Base-by-base conservation (phyloP, 2,797 vertebrate species). In the Fringilla coelebs region DNA sequence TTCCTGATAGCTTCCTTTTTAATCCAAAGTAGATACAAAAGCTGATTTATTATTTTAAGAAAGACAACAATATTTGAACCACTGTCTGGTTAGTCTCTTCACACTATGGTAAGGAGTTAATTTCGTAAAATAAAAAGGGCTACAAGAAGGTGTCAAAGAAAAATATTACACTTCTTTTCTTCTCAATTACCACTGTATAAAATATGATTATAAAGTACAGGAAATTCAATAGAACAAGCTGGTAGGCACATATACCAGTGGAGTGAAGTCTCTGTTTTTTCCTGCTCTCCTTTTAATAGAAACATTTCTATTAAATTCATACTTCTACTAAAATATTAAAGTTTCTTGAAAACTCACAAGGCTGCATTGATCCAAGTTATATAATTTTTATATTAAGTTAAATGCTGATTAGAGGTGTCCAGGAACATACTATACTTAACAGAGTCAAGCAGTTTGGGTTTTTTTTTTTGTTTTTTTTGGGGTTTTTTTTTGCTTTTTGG, bases 281-380 rank as follows among this genome's bases (percentile, higher is more conserved):
- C 79, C 94, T 76, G 11, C 19, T 84, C 22, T 91, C 46, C 36
- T 85, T 91, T 91, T 93, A 93, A 93, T 88, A 78, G 83, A 95
- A 96, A 84, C 43, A 60, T 49, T 94, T 88, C 77, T 94, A 90
- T 95, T 95, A 89, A 95, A 89, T 36, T 74, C 88, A 77, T 95
- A 88, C 82, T 91, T 96, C 79, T 85, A 77, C 46, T 75, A 81
- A 93, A 94, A 76, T 81, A 71, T 71, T 91, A 36, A 91, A 93
- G 17, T 94, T 88, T 90, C 62, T 58, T 68, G 58, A 75, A 91
- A 84, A 71, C 32, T 78, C 58, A 90, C 74, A 54, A 71, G 54
- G 29, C 38, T 60, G 15, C 52, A 77, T 60, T 88, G 75, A 83
- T 67, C 68, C 57, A 52, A 63, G 80, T n/a, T 20, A 25, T 28